Evolutionary conservation across 2,888 invertebrate species (phyloP).

Genomic region (Tetragnatha montana): DNA sequence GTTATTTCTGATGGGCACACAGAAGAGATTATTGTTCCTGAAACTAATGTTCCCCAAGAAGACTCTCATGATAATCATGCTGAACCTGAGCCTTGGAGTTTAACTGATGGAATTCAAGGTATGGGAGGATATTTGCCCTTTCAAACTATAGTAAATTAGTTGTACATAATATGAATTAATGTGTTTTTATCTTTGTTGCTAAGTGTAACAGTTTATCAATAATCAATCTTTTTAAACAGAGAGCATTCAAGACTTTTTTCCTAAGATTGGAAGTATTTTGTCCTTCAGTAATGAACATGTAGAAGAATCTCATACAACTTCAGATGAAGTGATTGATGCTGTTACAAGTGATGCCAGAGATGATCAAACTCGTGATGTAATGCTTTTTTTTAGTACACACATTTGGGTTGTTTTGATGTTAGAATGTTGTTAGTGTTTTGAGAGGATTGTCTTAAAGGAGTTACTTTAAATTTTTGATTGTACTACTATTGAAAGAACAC

Average conservation of each 20-base stretch:
- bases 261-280: slow-evolving; percentile 35
- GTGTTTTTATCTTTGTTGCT: too few relatives aligned
- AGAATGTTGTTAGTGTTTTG: too few relatives aligned
- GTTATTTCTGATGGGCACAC: slow-evolving; percentile 29
- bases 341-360: not conserved
- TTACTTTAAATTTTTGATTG: too few relatives aligned
- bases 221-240: slow-evolving; percentile 1
- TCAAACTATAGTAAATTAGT: too few relatives aligned
- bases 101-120: slow-evolving; percentile 1
- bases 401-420: not conserved
- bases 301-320: not conserved
- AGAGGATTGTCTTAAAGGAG: too few relatives aligned
- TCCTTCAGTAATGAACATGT: slow-evolving; percentile 42
- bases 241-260: slow-evolving; percentile 35
- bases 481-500: too few relatives aligned
- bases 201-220: not conserved
- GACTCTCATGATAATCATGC: slow-evolving; percentile 10
- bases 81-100: slow-evolving; percentile 11
- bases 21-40: slow-evolving; percentile 20
- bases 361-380: slow-evolving; percentile 13
- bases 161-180: too few relatives aligned
- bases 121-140: not conserved
- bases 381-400: not conserved
- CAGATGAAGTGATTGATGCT: not conserved
- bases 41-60: slow-evolving; percentile 25